These are phyloP conservation scores for Diploscapter pachys DNA, from an alignment of 1,140 invertebrate genomes.

Conservation along the genomic window DNA sequence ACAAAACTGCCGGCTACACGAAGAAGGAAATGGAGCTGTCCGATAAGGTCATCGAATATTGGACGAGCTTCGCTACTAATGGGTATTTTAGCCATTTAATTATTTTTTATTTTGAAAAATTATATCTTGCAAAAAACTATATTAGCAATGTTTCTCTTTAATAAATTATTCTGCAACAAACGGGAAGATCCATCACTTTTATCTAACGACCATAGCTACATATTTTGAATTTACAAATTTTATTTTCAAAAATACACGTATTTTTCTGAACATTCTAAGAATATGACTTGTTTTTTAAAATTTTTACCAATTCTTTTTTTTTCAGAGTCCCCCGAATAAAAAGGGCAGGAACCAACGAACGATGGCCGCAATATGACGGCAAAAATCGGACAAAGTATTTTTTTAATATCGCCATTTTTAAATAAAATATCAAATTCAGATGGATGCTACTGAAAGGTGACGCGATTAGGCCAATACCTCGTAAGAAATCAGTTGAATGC, in stretches of 20 bases:
- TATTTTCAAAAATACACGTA: too few relatives aligned
- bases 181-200: not conserved
- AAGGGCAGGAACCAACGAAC: conserved; percentile 32
- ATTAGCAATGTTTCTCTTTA: not conserved
- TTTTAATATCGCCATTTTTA: not conserved
- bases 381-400: conserved; percentile 35
- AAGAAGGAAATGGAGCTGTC: conserved; percentile 40
- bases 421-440: not conserved
- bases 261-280: too few relatives aligned
- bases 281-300: too few relatives aligned
- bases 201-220: too few relatives aligned
- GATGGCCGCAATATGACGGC: conserved; percentile 53
- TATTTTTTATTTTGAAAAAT: too few relatives aligned
- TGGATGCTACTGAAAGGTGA: conserved; percentile 57
- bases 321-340: conserved; percentile 30
- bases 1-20: conserved; percentile 44
- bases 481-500: conserved; percentile 49
- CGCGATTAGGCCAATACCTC: conserved; percentile 44
- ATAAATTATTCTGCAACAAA: not conserved
- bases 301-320: not conserved
- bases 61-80: conserved; percentile 42
- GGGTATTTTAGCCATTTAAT: not conserved
- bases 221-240: too few relatives aligned
- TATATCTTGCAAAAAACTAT: too few relatives aligned
- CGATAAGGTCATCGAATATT: conserved; percentile 49